These are phyloP conservation scores for Datnioides undecimradiatus DNA, from an alignment of 2,113 vertebrate species.

Conservation along the genomic window DNA sequence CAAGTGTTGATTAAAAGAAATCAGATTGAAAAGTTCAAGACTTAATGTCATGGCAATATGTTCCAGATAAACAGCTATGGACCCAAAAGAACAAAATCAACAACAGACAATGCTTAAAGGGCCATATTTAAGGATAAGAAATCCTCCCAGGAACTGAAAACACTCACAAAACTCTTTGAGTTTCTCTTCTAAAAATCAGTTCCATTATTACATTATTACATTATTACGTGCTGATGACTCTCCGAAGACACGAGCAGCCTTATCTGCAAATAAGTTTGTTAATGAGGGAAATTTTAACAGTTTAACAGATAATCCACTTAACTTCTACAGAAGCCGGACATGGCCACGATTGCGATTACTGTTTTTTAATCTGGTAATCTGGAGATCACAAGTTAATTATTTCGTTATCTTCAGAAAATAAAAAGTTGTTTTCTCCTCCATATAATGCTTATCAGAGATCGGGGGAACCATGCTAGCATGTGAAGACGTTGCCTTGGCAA, in stretches of 20 bases:
- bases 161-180: background rate
- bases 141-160: background rate
- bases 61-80: background rate
- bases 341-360: too few relatives aligned
- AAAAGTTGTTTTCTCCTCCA: too few relatives aligned
- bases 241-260: background rate
- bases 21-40: conserved; percentile 1
- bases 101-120: background rate
- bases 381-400: too few relatives aligned
- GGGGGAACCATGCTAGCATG: too few relatives aligned
- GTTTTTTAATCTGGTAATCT: too few relatives aligned
- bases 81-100: background rate
- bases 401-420: too few relatives aligned
- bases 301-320: background rate
- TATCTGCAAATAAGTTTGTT: background rate
- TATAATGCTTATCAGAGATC: too few relatives aligned
- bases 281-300: background rate
- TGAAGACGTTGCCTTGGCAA: too few relatives aligned
- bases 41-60: background rate
- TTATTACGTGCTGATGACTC: background rate
- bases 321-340: too few relatives aligned
- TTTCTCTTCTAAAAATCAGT: conserved; percentile 3
- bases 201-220: background rate
- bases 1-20: conserved; percentile 20
- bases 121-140: background rate